Evolutionary conservation across 2,797 vertebrate genomes (phyloP).

Genomic region (Tachyglossus aculeatus): DNA sequence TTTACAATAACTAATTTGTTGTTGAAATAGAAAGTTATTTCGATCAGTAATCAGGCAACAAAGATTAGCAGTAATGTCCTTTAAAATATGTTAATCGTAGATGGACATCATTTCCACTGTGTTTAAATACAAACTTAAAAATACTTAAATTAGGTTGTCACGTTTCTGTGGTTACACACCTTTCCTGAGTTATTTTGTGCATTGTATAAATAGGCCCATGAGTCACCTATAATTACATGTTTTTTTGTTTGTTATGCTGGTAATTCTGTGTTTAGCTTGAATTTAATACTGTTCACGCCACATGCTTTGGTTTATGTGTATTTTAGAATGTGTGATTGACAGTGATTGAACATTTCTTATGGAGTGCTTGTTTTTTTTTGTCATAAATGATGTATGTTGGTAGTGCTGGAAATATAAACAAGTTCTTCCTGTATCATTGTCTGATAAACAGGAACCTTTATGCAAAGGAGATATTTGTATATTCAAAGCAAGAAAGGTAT

Average conservation of each 20-base stretch:
- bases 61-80: slow-evolving; percentile 53
- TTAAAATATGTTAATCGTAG: slow-evolving; percentile 57
- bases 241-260: slow-evolving; percentile 77
- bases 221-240: slow-evolving; percentile 80
- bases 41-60: slow-evolving; percentile 58
- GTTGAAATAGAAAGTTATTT: slow-evolving; percentile 48
- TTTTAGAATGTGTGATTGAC: slow-evolving; percentile 84
- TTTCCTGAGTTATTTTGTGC: slow-evolving; percentile 66
- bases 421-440: slow-evolving; percentile 79
- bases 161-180: slow-evolving; percentile 75
- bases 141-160: slow-evolving; percentile 68
- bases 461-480: slow-evolving; percentile 67
- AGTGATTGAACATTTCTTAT: slow-evolving; percentile 83
- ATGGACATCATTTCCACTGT: slow-evolving; percentile 62
- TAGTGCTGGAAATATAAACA: slow-evolving; percentile 84
- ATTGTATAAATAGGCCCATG: slow-evolving; percentile 72
- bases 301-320: slow-evolving; percentile 79
- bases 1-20: slow-evolving; percentile 60
- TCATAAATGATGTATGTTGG: slow-evolving; percentile 85
- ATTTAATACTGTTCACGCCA: slow-evolving; percentile 72
- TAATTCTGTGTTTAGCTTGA: slow-evolving; percentile 76
- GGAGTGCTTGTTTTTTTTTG: slow-evolving; percentile 84
- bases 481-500: slow-evolving; percentile 58
- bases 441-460: slow-evolving; percentile 73
- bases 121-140: slow-evolving; percentile 71